These are phyloP conservation scores for Plusia festucae DNA, from an alignment of 2,888 invertebrate species.

Conservation along the genomic window DNA sequence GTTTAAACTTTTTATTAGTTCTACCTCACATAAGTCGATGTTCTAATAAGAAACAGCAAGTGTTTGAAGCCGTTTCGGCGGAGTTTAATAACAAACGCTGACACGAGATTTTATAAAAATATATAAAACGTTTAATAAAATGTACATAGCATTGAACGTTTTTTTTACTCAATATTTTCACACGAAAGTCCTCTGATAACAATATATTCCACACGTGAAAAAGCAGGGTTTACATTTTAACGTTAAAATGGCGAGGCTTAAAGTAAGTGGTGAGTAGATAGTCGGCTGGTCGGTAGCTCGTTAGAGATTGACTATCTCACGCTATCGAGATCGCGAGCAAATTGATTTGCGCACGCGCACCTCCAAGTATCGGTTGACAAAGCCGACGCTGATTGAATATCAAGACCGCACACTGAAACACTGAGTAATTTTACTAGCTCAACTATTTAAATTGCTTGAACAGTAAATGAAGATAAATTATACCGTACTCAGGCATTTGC, in stretches of 20 bases:
- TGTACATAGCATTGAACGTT: no score
- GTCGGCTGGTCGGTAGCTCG: conserved; percentile 69
- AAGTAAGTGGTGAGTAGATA: conserved; percentile 58
- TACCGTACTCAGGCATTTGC: conserved; percentile 38
- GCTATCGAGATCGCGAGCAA: conserved; percentile 78
- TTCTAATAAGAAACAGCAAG: neutral
- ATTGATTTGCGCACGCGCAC: conserved; percentile 82
- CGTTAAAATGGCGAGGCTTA: conserved; percentile 37
- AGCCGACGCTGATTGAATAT: conserved; percentile 73
- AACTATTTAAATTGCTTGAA: conserved; percentile 50
- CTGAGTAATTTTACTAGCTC: conserved; percentile 53
- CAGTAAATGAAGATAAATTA: conserved; percentile 58
- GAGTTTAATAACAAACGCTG: no score
- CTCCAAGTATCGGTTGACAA: conserved; percentile 73
- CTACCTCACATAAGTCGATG: neutral
- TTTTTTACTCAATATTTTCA: neutral
- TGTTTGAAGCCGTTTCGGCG: no score
- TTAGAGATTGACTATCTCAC: conserved; percentile 76
- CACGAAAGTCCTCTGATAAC: neutral
- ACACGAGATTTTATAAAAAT: no score
- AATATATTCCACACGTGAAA: neutral
- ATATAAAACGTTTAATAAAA: no score
- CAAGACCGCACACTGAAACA: conserved; percentile 56
- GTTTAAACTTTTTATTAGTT: neutral
- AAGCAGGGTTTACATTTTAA: conserved; percentile 26